Conservation (phyloP, 2,113 vertebrate species). For the Brienomyrus brachyistius region DNA sequence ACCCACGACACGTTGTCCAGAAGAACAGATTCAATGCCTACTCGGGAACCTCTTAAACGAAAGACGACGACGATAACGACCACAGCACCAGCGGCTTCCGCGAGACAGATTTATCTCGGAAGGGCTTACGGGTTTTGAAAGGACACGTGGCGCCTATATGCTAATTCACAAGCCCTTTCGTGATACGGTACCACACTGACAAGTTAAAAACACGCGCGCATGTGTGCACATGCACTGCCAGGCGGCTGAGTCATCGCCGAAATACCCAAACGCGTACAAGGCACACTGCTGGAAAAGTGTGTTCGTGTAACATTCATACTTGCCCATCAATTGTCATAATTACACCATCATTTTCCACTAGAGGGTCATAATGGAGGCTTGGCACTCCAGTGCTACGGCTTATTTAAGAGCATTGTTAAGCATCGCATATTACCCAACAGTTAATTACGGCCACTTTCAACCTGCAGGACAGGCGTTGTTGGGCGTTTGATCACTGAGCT, state of each 20-base stretch:
- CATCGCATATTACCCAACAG: not conserved
- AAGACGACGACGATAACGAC: not conserved
- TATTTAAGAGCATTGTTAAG: not conserved
- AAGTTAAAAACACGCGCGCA: not conserved
- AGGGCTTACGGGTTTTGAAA: not conserved
- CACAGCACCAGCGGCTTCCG: not conserved
- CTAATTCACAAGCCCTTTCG: not conserved
- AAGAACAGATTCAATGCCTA: not conserved
- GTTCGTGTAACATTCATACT: not conserved
- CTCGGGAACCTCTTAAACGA: not conserved
- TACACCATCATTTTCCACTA: constrained; percentile 14
- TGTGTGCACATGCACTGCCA: no score
- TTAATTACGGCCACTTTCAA: not conserved
- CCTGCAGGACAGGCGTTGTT: not conserved
- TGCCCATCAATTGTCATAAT: constrained; percentile 11
- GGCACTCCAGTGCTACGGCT: not conserved
- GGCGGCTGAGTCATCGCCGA: not conserved
- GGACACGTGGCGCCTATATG: not conserved
- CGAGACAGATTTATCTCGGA: not conserved
- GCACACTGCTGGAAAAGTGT: not conserved
- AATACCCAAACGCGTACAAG: not conserved
- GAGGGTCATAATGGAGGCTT: not conserved
- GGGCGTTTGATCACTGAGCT: not conserved
- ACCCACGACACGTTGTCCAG: not conserved
- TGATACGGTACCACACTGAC: not conserved